Evolutionary conservation across 2,797 vertebrate species (phyloP).

Genomic region (Philypnodon macrostomus): DNA sequence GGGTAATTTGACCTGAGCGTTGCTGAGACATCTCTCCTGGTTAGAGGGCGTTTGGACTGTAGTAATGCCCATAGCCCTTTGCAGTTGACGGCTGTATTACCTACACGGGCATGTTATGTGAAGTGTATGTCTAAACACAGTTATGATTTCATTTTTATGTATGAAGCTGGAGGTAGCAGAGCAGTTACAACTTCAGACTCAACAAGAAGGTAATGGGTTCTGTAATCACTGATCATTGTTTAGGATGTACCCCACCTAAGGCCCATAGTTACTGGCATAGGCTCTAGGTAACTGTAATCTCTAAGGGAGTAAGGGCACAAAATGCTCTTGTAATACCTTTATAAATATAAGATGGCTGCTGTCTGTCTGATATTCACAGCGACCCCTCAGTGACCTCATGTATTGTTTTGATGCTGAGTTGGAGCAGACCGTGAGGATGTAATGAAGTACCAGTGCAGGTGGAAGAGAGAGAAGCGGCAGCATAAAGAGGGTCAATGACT

Average conservation of each 20-base stretch:
- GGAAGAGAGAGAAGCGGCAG: constrained; percentile 9
- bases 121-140: too few species aligned
- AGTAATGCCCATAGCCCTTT: constrained; percentile 5
- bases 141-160: neutral
- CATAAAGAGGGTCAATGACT: constrained; percentile 27
- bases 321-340: too few species aligned
- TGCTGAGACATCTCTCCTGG: constrained; percentile 41
- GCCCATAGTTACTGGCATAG: too few species aligned
- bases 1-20: constrained; percentile 59
- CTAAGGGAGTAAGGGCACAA: too few species aligned
- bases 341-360: too few species aligned
- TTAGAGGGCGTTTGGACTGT: constrained; percentile 35
- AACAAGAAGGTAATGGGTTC: too few species aligned
- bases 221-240: too few species aligned
- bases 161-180: too few species aligned
- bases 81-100: constrained; percentile 5
- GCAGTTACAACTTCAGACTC: too few species aligned
- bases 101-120: neutral
- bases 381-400: neutral
- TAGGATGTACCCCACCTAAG: too few species aligned
- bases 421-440: constrained; percentile 15
- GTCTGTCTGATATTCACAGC: neutral
- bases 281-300: too few species aligned
- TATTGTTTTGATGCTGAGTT: constrained; percentile 22
- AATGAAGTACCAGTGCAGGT: constrained; percentile 28